Evolutionary conservation across 1,140 invertebrate species (phyloP).

Genomic region (Rhynchophorus ferrugineus): DNA sequence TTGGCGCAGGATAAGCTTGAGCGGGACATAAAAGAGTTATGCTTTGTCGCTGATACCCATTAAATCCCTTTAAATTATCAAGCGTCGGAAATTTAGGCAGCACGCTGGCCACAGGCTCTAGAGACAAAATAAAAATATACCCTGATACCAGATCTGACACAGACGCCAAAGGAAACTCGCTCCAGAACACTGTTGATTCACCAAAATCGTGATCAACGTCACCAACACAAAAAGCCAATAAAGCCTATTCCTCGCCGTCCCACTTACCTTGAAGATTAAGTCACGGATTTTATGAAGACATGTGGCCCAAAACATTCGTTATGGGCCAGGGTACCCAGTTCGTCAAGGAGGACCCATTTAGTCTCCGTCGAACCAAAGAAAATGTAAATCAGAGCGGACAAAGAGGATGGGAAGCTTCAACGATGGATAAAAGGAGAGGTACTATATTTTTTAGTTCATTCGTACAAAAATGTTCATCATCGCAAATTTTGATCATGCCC

Average conservation of each 20-base stretch:
- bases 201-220: no score
- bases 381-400: slow-evolving; percentile 8
- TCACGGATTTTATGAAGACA: no score
- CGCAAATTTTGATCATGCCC: slow-evolving; percentile 38
- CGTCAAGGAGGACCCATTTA: slow-evolving; percentile 18
- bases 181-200: no score
- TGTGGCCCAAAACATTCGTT: slow-evolving; percentile 6
- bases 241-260: no score
- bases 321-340: slow-evolving; percentile 34
- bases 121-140: slow-evolving; percentile 21
- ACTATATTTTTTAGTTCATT: slow-evolving; percentile 14
- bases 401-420: slow-evolving; percentile 11
- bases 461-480: slow-evolving; percentile 18
- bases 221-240: neutral
- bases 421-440: slow-evolving; percentile 25
- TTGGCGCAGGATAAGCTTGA: slow-evolving; percentile 59
- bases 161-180: no score
- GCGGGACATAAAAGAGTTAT: slow-evolving; percentile 50
- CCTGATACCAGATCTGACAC: slow-evolving; percentile 50
- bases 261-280: slow-evolving; percentile 33
- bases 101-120: slow-evolving; percentile 66
- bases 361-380: slow-evolving; percentile 8
- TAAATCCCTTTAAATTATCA: slow-evolving; percentile 38
- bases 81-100: slow-evolving; percentile 57
- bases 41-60: slow-evolving; percentile 16